Evolutionary conservation across 2,888 invertebrate genomes (phyloP), one percentile per base, ranked within the genome.

Genomic region (Apomyelois bistriatella): DNA sequence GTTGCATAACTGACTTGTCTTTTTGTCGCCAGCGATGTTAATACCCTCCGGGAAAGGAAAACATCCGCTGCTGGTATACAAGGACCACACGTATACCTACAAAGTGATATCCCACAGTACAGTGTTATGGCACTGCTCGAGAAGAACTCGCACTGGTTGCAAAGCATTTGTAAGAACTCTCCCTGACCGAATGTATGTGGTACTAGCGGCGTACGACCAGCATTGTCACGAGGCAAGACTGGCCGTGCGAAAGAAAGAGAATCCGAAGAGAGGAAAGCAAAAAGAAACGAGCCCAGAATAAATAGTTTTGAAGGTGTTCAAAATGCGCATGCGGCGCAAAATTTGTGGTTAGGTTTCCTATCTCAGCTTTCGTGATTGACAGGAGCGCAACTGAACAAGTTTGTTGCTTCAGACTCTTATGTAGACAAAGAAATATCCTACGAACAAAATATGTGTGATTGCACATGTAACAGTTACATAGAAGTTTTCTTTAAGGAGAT

Each of bases 31-130:
- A 85, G 85, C 70, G 3, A 51, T 66, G 9, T 70, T 83, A 1
- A 67, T 85, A 41, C 85, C 83, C 3, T 83, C 83, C 2, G 80
- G 80, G 0, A 82, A 79, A 65, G 83, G 85, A 0, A 82, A 81
- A 50, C 77, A 84, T 53, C 85, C 85, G 0, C 64, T 82, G 3
- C 64, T 85, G 1, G 62, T 81, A 54, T 82, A 78, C 66, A 78
- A 72, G 43, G 71, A 76, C 55, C 68, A 68, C 48, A 80, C 84
- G 0, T 84, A 75, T 60, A 78, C 76, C 0, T 82, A 71, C 62
- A 84, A 83, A 57, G 74, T 78, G 1, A 55, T 71, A 1, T 83
- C 83, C 5, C 58, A 60, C n/a, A 62, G 58, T 1, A 69, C 74
- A 7, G 69, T 83, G 1, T 68, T 84, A 0, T 84, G 84, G 85